Evolutionary conservation across 2,888 invertebrate species (phyloP).

Genomic region (Brachyptera putata): DNA sequence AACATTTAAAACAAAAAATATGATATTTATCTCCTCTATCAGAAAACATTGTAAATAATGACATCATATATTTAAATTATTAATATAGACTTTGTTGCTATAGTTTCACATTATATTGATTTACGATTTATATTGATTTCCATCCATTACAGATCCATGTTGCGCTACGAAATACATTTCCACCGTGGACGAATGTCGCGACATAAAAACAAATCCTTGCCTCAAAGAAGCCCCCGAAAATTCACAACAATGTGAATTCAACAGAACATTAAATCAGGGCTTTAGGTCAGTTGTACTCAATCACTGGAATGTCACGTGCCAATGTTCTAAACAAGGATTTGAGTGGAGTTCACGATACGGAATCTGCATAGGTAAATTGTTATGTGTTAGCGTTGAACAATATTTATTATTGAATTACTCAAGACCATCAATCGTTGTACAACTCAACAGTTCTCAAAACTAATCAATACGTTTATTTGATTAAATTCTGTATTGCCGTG

Average conservation of each 20-base stretch:
- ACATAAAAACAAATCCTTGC: conserved; percentile 51
- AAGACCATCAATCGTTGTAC: too few species aligned
- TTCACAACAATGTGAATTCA: conserved; percentile 4
- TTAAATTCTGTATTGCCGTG: too few species aligned
- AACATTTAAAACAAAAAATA: too few species aligned
- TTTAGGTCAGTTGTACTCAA: conserved; percentile 51
- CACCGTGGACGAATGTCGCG: conserved; percentile 46
- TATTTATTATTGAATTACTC: too few species aligned
- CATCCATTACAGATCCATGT: conserved; percentile 48
- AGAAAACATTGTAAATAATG: too few species aligned
- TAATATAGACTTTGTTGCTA: too few species aligned
- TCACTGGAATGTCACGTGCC: conserved; percentile 58
- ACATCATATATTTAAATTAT: too few species aligned
- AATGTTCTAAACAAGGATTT: conserved; percentile 51
- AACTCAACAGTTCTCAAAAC: too few species aligned
- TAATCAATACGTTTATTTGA: too few species aligned
- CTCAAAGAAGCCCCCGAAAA: conserved; percentile 42
- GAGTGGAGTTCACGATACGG: conserved; percentile 57
- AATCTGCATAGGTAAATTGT: conserved; percentile 50
- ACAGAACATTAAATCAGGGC: conserved; percentile 44
- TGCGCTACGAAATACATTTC: conserved; percentile 52
- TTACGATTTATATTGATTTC: too few species aligned
- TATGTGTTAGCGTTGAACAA: neutral
- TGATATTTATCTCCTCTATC: too few species aligned
- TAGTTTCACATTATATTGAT: too few species aligned